These are phyloP conservation scores for Cerastis leucographa DNA, from an alignment of 2,888 invertebrate species.

Conservation along the genomic window DNA sequence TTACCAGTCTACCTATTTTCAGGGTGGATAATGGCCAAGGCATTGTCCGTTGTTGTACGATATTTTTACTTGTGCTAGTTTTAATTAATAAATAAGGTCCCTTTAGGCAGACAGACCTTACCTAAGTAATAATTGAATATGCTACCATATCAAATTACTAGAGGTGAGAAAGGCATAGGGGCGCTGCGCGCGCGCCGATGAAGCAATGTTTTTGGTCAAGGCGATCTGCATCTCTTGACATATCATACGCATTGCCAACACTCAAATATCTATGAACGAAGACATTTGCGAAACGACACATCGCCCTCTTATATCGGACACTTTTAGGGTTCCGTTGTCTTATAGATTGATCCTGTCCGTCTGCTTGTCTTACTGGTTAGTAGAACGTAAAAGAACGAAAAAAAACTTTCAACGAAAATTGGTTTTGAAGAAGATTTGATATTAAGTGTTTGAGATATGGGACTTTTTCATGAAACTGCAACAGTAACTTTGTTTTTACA, in stretches of 20 bases:
- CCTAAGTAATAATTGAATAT: background rate
- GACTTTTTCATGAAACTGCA: no score
- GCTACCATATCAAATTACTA: slow-evolving; percentile 20
- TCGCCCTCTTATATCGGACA: slow-evolving; percentile 30
- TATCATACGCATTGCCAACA: slow-evolving; percentile 65
- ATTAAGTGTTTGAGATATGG: no score
- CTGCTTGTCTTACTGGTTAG: no score
- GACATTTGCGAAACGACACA: slow-evolving; percentile 63
- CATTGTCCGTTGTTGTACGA: background rate
- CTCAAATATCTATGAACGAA: slow-evolving; percentile 57
- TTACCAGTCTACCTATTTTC: no score
- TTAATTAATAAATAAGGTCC: background rate
- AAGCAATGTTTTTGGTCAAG: slow-evolving; percentile 66
- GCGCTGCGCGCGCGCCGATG: slow-evolving; percentile 41
- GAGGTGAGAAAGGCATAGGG: slow-evolving; percentile 51
- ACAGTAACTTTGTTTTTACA: no score
- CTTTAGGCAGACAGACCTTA: background rate
- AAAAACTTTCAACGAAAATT: no score
- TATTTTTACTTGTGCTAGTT: background rate
- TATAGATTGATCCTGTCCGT: no score
- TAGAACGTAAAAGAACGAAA: no score
- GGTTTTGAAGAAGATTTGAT: no score
- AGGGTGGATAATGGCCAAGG: background rate
- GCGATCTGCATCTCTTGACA: slow-evolving; percentile 67
- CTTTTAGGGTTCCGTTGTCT: no score